Conservation (phyloP, 2,888 invertebrate genomes). For the Ectropis crepuscularia region DNA sequence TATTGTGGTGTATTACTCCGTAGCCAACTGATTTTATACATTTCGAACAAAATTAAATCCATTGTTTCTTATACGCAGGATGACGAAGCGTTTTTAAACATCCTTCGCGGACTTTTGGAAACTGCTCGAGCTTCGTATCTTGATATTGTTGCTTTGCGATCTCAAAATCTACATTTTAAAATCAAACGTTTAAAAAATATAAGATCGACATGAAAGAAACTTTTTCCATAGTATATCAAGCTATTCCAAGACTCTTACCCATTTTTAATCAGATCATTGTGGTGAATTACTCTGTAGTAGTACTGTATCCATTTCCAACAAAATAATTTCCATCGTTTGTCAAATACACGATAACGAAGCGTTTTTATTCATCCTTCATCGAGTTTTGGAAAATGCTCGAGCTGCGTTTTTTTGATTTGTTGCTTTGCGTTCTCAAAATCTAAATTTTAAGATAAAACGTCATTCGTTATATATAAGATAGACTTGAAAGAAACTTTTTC, state of each 20-base stretch:
- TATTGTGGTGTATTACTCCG: no score
- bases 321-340: background rate
- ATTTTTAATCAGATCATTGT: background rate
- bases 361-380: slow-evolving; percentile 4
- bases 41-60: background rate
- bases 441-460: background rate
- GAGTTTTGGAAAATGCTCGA: slow-evolving; percentile 10
- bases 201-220: background rate
- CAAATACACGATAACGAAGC: no score
- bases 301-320: no score
- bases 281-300: background rate
- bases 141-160: background rate
- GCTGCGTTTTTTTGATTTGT: background rate
- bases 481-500: no score
- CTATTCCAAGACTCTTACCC: background rate
- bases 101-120: slow-evolving; percentile 8
- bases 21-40: no score
- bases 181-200: slow-evolving; percentile 1
- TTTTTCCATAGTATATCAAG: background rate
- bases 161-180: background rate
- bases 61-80: background rate
- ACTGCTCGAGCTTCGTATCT: background rate
- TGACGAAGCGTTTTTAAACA: background rate
- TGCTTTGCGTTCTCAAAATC: no score
- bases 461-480: no score